Conservation (phyloP, 1,140 invertebrate genomes). For the Propsilocerus akamusi region DNA sequence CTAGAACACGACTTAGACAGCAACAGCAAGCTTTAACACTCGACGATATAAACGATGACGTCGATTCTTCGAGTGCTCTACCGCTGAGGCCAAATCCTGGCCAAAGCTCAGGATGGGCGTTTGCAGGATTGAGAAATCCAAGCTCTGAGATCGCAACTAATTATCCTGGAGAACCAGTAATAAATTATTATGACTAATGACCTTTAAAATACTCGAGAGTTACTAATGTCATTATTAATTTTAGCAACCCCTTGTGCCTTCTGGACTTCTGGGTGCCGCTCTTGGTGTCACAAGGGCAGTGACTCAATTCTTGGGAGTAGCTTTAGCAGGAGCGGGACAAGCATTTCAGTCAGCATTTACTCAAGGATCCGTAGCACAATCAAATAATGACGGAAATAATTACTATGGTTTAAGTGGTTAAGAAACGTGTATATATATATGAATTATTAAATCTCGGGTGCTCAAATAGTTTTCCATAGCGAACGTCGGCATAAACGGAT, state of each 20-base stretch:
- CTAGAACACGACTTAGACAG: background rate
- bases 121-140: background rate
- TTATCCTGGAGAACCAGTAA: background rate
- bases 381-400: no score
- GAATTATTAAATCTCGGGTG: no score
- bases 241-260: constrained; percentile 22
- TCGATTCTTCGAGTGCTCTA: background rate
- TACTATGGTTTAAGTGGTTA: no score
- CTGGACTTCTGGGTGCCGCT: constrained; percentile 40
- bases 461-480: no score
- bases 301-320: constrained; percentile 50
- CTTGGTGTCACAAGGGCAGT: constrained; percentile 52
- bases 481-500: no score
- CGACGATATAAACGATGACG: background rate
- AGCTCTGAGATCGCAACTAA: background rate
- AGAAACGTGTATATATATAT: no score
- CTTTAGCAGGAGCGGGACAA: constrained; percentile 22
- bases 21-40: background rate
- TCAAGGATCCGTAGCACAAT: no score
- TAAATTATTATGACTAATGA: background rate
- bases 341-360: background rate
- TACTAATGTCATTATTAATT: background rate
- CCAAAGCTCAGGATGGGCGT: background rate
- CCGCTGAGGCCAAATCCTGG: background rate
- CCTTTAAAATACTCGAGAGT: background rate